Percentiles rank a stretch among this genome's conserved stretches.
phyloP scores from a whole-genome alignment of 2,888 invertebrate species.

The Lypha dubia region DNA sequence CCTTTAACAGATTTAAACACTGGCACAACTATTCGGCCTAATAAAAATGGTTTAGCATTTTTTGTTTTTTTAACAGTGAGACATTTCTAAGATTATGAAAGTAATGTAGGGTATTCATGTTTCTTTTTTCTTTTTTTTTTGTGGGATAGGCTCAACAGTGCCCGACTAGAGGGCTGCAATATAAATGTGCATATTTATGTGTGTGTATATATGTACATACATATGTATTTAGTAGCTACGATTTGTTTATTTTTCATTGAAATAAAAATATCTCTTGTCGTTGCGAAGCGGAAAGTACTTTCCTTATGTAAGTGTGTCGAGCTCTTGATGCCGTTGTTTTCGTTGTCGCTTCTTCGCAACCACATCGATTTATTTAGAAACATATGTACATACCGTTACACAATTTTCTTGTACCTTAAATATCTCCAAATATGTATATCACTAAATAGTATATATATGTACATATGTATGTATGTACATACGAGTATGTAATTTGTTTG shows the following conservation, averaged over 20 bases:
- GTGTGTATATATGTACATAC: not conserved
- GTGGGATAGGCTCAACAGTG: constrained; percentile 8
- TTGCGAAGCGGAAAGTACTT: constrained; percentile 76
- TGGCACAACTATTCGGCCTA: too few relatives aligned
- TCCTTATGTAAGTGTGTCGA: too few relatives aligned
- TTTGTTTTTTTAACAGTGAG: too few relatives aligned
- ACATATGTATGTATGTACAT: too few relatives aligned
- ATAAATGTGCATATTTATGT: not conserved
- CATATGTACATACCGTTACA: not conserved
- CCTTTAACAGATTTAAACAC: too few relatives aligned
- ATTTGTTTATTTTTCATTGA: not conserved
- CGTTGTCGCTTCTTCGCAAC: constrained; percentile 25
- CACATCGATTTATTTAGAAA: not conserved
- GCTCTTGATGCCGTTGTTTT: constrained; percentile 48
- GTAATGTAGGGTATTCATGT: not conserved
- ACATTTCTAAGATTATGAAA: too few relatives aligned
- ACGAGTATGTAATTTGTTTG: too few relatives aligned
- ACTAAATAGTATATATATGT: too few relatives aligned
- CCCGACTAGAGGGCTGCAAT: not conserved
- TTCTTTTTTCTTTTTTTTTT: constrained; percentile 1
- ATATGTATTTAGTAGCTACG: not conserved
- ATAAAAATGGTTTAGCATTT: too few relatives aligned
- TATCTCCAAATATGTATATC: too few relatives aligned
- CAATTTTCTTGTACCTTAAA: too few relatives aligned
- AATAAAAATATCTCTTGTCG: constrained; percentile 60